These are phyloP conservation scores for Lagocephalus sceleratus DNA, from an alignment of 2,797 vertebrate species.

Conservation along the genomic window DNA sequence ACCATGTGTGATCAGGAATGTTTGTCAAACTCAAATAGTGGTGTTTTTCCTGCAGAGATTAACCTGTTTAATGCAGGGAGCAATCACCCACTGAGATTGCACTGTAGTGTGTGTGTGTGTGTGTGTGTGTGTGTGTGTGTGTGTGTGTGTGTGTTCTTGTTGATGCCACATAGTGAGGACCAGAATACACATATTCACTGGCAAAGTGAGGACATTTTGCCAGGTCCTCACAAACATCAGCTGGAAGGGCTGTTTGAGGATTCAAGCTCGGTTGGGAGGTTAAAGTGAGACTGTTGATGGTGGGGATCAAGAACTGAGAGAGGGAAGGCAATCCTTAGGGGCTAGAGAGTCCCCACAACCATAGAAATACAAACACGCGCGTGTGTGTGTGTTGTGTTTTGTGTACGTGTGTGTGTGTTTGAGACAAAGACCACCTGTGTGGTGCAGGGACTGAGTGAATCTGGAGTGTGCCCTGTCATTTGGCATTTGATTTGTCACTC, in stretches of 20 bases:
- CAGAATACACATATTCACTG: no score
- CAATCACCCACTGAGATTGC: constrained; percentile 56
- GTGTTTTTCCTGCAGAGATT: constrained; percentile 64
- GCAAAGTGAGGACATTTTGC: no score
- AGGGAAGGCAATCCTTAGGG: background rate
- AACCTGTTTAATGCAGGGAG: constrained; percentile 65
- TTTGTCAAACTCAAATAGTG: constrained; percentile 67
- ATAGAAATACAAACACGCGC: background rate
- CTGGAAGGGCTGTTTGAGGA: no score
- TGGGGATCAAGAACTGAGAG: background rate
- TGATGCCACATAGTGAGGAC: no score
- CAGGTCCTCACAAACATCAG: no score
- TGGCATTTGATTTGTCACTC: constrained; percentile 76
- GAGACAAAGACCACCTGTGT: constrained; percentile 75
- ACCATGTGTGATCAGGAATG: constrained; percentile 59
- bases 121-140: constrained; percentile 5
- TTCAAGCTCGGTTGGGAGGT: no score
- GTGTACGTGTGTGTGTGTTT: constrained; percentile 21
- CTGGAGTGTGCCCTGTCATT: constrained; percentile 65
- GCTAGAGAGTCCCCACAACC: background rate
- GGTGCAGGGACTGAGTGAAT: constrained; percentile 59
- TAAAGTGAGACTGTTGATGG: no score
- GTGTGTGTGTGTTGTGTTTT: constrained; percentile 3
- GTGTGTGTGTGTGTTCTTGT: background rate
- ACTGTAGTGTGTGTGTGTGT: constrained; percentile 10